Conservation (phyloP, 2,888 invertebrate species). For the Taphrorychus bicolor region DNA sequence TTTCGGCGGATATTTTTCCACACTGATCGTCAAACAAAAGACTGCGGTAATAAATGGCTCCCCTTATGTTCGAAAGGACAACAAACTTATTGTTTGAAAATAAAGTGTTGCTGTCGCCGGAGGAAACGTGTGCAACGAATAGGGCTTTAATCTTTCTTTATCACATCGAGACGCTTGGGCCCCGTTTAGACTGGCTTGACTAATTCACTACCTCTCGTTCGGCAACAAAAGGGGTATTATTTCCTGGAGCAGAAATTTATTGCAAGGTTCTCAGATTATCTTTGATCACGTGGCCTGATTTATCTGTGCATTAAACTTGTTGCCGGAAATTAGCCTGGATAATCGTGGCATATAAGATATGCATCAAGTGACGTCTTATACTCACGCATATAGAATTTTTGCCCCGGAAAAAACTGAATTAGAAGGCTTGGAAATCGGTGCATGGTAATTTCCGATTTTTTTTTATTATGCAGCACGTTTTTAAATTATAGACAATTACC, state of each 20-base stretch:
- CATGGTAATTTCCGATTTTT: too few relatives aligned
- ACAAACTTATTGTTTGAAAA: constrained; percentile 27
- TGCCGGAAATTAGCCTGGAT: not conserved
- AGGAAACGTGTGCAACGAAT: constrained; percentile 29
- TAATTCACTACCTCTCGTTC: constrained; percentile 6
- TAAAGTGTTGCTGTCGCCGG: constrained; percentile 19
- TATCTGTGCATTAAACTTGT: not conserved
- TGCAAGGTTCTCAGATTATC: constrained; percentile 5
- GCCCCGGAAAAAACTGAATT: too few relatives aligned
- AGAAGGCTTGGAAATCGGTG: too few relatives aligned
- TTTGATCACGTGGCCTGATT: constrained; percentile 3
- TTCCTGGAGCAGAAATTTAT: constrained; percentile 7
- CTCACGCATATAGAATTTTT: too few relatives aligned
- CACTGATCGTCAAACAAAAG: not conserved
- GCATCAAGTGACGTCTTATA: too few relatives aligned
- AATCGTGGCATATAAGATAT: too few relatives aligned
- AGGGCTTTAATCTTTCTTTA: constrained; percentile 31
- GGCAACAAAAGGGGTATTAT: constrained; percentile 13
- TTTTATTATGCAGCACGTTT: too few relatives aligned
- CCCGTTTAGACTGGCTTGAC: constrained; percentile 3
- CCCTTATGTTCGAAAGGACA: constrained; percentile 10
- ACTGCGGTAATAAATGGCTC: constrained; percentile 12
- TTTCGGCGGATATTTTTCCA: not conserved
- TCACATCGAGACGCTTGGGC: constrained; percentile 16
- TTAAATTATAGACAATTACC: too few relatives aligned